Percentiles rank a stretch among this genome's conserved stretches.
Conservation (phyloP, 2,113 vertebrate genomes). For the Pontoporia blainvillei region DNA sequence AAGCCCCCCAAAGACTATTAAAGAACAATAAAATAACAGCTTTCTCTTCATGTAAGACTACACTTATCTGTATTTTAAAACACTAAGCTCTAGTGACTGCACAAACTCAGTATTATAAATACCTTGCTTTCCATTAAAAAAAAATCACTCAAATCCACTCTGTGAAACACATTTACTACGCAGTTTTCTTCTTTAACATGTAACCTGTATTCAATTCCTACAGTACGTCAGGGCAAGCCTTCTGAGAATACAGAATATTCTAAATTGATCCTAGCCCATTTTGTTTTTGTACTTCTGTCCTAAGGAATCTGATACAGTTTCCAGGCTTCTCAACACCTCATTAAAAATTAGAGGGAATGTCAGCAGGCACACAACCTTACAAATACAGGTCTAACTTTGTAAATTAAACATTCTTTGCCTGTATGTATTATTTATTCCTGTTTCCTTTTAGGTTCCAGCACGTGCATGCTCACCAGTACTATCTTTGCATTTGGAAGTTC, state of each 20-base stretch:
- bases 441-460: neutral
- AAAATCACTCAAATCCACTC: neutral
- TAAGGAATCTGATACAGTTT: conserved; percentile 5
- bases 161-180: conserved; percentile 20
- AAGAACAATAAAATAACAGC: conserved; percentile 27
- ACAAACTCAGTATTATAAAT: neutral
- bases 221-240: neutral
- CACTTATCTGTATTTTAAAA: conserved; percentile 43
- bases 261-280: neutral
- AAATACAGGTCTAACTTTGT: conserved; percentile 33
- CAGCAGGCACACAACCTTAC: conserved; percentile 1
- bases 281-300: conserved; percentile 13
- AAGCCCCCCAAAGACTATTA: neutral
- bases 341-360: conserved; percentile 41
- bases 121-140: neutral
- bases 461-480: neutral
- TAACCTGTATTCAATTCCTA: neutral
- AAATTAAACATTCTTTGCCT: conserved; percentile 38
- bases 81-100: neutral
- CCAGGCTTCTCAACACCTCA: neutral
- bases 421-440: conserved; percentile 19
- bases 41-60: conserved; percentile 27
- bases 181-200: neutral
- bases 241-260: neutral
- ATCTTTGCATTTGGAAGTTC: neutral